Percentiles rank a stretch among this genome's conserved stretches.
Evolutionary conservation across 1,140 invertebrate genomes (phyloP).

Genomic region (Plodia interpunctella): DNA sequence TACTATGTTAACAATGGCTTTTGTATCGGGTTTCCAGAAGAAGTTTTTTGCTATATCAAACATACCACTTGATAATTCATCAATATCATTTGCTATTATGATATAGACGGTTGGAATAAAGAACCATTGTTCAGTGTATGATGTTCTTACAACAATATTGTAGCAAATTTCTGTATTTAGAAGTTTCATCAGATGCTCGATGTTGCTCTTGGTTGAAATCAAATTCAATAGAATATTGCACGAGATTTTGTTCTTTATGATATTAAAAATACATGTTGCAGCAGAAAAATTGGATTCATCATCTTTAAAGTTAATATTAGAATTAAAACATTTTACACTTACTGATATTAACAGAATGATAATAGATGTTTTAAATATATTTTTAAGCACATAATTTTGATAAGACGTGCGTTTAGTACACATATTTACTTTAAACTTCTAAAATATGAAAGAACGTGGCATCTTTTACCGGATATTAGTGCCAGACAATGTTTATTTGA

Average conservation of each 20-base stretch:
- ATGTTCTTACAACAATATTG: conserved; percentile 25
- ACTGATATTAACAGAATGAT: neutral
- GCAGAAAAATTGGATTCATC: neutral
- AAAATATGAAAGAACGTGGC: neutral
- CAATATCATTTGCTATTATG: conserved; percentile 21
- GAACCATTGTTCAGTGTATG: conserved; percentile 15
- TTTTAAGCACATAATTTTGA: neutral
- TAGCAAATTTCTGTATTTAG: conserved; percentile 19
- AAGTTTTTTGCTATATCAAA: conserved; percentile 25
- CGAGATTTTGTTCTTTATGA: conserved; percentile 12
- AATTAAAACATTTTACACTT: neutral
- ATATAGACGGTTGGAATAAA: conserved; percentile 29
- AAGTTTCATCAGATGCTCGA: conserved; percentile 15
- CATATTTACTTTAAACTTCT: neutral
- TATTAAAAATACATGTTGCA: neutral
- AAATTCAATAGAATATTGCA: conserved; percentile 20
- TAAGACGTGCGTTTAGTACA: neutral
- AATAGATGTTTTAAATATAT: neutral
- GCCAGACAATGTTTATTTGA: no score
- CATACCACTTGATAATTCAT: conserved; percentile 23
- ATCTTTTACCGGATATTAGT: neutral
- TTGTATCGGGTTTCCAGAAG: conserved; percentile 36
- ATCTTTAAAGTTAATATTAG: neutral
- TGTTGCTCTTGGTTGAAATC: conserved; percentile 12
- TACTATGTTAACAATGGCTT: conserved; percentile 25